Conservation (phyloP, 2,888 invertebrate species). For the Ditula angustiorana region DNA sequence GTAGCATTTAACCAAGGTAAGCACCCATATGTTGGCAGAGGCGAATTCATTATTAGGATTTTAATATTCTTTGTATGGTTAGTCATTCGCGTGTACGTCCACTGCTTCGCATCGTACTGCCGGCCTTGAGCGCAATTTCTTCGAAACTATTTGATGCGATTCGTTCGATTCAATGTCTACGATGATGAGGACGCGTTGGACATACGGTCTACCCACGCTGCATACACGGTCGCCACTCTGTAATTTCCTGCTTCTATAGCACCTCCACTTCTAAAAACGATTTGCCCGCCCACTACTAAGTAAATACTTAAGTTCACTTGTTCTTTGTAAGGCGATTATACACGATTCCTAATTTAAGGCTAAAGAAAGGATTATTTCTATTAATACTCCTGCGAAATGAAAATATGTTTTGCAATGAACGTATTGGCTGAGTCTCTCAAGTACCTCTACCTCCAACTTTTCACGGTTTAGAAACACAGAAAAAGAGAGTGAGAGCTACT, state of each 20-base stretch:
- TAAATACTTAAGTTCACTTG: neutral
- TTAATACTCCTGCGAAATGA: neutral
- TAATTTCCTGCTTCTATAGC: neutral
- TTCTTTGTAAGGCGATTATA: neutral
- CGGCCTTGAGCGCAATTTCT: too few species aligned
- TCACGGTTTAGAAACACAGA: neutral
- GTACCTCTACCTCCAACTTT: neutral
- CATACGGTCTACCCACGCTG: neutral
- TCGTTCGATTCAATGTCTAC: too few species aligned
- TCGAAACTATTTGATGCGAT: too few species aligned
- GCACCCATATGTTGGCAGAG: too few species aligned
- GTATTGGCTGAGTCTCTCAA: neutral
- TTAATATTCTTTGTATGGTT: too few species aligned
- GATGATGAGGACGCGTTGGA: too few species aligned
- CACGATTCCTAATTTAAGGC: neutral
- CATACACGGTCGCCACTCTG: neutral
- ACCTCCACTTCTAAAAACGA: neutral
- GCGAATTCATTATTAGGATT: too few species aligned
- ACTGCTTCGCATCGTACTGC: too few species aligned
- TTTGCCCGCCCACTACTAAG: neutral
- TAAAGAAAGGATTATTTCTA: neutral
- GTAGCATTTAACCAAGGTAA: too few species aligned
- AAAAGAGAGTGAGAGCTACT: too few species aligned
- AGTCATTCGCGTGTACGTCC: too few species aligned
- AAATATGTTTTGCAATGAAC: neutral